Evolutionary conservation across 2,797 vertebrate genomes (phyloP), one percentile per base, ranked within the genome.

Genomic region (Sciurus carolinensis): DNA sequence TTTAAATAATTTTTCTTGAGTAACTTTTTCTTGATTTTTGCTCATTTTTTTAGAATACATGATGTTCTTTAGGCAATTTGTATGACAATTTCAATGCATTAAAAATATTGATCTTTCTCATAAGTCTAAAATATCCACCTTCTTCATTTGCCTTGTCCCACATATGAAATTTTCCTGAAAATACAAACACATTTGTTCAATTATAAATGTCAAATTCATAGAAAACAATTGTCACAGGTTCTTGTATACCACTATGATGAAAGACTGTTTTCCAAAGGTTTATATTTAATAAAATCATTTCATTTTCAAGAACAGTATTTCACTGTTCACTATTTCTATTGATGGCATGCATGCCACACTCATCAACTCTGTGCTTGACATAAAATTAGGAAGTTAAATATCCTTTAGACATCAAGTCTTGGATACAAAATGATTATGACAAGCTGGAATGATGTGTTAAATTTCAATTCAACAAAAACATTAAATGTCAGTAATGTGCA

Each of bases 381-480:
- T 4, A 50, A 84, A 91, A 75, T 6, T 50, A 64, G 4, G 3
- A 89, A 62, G 30, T 88, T 71, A 66, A 33, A 44, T 82, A 59
- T 76, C 73, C 90, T 80, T 93, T 95, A 84, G 50, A 95, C 9
- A 62, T 84, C 39, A 93, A 17, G 44, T 73, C 28, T 83, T 83
- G 15, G 52, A 44, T 44, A 84, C n/a, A 93, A 96, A 95, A 87
- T 81, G 28, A 66, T 87, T 10, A 52, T 72, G 72, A 91, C 44
- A 91, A 57, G n/a, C 39, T 80, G 30, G 36, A 89, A 86, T 72
- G 33, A 81, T 66, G 7, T 36, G 47, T 14, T 87, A 96, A 94
- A 95, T 94, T 75, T 90, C 50, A 95, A 42, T 59, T 95, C 44
- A 96, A 64, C 81, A 80, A 94, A 69, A 42, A 92, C 28, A 83